Base-by-base conservation (phyloP, 2,797 vertebrate species). In the Bufotes viridis region DNA sequence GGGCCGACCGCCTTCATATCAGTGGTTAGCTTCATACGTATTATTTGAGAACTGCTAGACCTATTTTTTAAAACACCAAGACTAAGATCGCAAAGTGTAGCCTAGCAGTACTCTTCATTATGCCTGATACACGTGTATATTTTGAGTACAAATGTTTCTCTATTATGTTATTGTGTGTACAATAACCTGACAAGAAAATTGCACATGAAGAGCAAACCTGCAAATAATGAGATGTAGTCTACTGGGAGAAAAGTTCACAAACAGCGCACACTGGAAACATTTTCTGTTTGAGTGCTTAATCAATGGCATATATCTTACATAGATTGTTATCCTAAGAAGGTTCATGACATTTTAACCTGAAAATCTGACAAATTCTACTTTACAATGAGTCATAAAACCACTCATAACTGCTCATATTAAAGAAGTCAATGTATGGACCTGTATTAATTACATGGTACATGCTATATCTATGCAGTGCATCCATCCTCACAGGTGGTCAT, bases 241-340 rank as follows among this genome's bases (percentile, higher is more conserved):
- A n/a, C 60, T 15, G 61, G 79, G 81, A 69, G 61, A 42, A 82
- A 67, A 85, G 57, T 78, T 51, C 49, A 69, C 20, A 58, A 86
- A 80, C 24, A 5, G 14, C 72, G 18, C 1, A 10, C 51, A 15
- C 22, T 15, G 72, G 24, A 76, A 76, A 79, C 78, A 15, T 70
- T 80, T 80, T 51, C 42, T 42, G 24, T 74, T 63, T 69, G 13
- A 42, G 24, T 51, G 17, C 24, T 85, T 78, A 85, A 63, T 85
- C 84, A 78, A 67, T 85, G 34, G 65, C 34, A 75, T 49, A 53
- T 76, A 76, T 76, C 49, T 49, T 22, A 22, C 34, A 57, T 69
- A 81, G 74, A 87, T 61, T 55, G 63, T 80, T 81, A 81, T 29
- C 17, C 69, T 82, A 81, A 87, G 78, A 74, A 7, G 34, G 55